phyloP scores from a whole-genome alignment of 1,140 invertebrate species.

The Brachionus plicatilis region DNA sequence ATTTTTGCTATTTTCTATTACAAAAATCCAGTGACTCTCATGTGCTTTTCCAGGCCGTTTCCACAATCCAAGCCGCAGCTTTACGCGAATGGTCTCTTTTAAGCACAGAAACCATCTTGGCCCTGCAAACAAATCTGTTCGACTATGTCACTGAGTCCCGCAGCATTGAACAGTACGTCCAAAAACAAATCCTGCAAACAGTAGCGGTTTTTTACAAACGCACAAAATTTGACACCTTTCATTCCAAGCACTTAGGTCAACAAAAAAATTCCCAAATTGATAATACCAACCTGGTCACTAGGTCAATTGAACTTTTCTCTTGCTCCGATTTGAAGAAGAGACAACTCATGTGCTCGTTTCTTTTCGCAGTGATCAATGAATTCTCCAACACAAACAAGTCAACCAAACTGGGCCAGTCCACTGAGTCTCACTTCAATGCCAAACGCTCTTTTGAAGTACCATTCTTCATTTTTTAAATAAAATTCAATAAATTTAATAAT shows the following conservation, averaged over 20 bases:
- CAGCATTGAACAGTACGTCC: neutral
- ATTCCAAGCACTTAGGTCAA: neutral
- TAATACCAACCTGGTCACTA: neutral
- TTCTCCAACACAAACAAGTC: slow-evolving; percentile 31
- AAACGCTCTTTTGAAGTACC: slow-evolving; percentile 32
- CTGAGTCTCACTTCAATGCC: slow-evolving; percentile 26
- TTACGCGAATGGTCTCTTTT: slow-evolving; percentile 32
- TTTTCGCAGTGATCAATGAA: neutral
- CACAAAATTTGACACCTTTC: slow-evolving; percentile 4
- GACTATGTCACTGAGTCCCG: neutral
- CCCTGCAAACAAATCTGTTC: slow-evolving; percentile 5
- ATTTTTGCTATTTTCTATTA: slow-evolving; percentile 12
- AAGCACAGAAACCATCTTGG: neutral
- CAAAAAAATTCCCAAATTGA: neutral
- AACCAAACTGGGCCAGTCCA: slow-evolving; percentile 8
- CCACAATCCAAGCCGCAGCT: neutral
- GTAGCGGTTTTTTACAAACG: slow-evolving; percentile 29
- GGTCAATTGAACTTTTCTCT: neutral
- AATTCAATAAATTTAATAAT: too few relatives aligned
- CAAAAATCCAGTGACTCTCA: neutral
- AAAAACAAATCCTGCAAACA: slow-evolving; percentile 36
- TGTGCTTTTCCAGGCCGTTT: slow-evolving; percentile 3
- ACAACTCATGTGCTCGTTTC: slow-evolving; percentile 3
- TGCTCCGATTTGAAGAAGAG: neutral
- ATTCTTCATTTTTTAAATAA: neutral